Percentiles rank a stretch among this genome's conserved stretches.
phyloP scores from a whole-genome alignment of 64 coral and sea anemone species.

The Montipora capricornis region DNA sequence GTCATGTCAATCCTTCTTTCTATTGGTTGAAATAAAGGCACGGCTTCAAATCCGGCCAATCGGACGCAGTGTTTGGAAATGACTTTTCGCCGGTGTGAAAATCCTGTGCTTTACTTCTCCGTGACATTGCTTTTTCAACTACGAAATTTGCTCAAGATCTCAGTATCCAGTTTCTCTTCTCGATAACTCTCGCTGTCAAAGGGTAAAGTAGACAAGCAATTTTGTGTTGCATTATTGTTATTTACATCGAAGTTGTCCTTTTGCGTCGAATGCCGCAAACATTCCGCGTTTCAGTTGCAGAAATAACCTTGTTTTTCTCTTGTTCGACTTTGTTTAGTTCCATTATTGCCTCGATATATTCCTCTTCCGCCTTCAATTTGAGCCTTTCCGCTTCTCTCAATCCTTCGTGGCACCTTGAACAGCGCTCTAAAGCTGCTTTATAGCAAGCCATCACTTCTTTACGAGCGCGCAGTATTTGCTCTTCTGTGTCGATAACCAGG shows the following conservation, averaged over 20 bases:
- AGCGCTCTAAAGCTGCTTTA: constrained; percentile 57
- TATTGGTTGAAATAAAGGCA: too few species aligned
- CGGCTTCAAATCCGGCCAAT: too few species aligned
- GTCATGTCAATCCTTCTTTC: too few species aligned
- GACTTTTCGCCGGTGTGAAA: too few species aligned
- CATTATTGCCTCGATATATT: constrained; percentile 34
- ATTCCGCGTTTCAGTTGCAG: constrained; percentile 8
- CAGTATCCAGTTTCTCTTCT: background rate
- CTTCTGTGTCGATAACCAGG: constrained; percentile 46
- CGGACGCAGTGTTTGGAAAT: too few species aligned
- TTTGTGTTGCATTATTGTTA: background rate
- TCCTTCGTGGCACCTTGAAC: constrained; percentile 44
- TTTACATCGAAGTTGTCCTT: constrained; percentile 52
- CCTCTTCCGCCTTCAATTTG: constrained; percentile 69
- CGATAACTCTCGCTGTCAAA: background rate
- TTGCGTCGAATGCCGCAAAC: background rate
- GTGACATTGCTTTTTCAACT: too few species aligned
- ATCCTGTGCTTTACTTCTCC: background rate
- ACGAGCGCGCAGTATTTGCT: constrained; percentile 26
- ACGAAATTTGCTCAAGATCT: too few species aligned
- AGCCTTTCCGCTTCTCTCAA: constrained; percentile 63
- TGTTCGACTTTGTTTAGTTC: constrained; percentile 24
- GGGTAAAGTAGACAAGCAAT: background rate
- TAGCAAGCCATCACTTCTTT: constrained; percentile 49
- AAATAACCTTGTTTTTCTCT: constrained; percentile 34